Conservation (phyloP, 2,888 invertebrate species). For the Panorpa germanica region DNA sequence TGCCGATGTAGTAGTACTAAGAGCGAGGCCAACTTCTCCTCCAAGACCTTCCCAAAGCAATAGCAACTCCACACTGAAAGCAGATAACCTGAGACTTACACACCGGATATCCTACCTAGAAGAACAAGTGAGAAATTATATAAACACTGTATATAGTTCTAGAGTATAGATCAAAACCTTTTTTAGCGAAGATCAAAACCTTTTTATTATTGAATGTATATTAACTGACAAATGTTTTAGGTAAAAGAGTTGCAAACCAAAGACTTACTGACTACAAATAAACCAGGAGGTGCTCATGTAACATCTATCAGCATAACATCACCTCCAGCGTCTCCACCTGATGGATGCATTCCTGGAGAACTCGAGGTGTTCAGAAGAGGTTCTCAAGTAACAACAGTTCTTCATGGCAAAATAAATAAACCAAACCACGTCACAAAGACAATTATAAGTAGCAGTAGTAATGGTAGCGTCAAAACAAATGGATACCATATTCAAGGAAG, state of each 20-base stretch:
- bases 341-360: too few relatives aligned
- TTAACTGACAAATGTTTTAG: too few relatives aligned
- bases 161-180: too few relatives aligned
- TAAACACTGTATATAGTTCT: too few relatives aligned
- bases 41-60: slow-evolving; percentile 22
- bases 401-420: slow-evolving; percentile 27
- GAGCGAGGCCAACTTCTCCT: slow-evolving; percentile 18
- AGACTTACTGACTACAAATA: slow-evolving; percentile 32
- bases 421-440: slow-evolving; percentile 7
- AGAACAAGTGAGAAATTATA: too few relatives aligned
- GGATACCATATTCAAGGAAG: slow-evolving; percentile 9
- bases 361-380: slow-evolving; percentile 59
- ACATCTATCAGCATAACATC: slow-evolving; percentile 53
- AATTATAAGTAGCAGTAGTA: slow-evolving; percentile 1
- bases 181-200: too few relatives aligned
- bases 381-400: slow-evolving; percentile 56
- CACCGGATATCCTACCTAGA: slow-evolving; percentile 80
- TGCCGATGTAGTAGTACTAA: slow-evolving; percentile 22
- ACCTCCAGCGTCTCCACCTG: slow-evolving; percentile 29
- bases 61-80: slow-evolving; percentile 31
- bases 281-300: slow-evolving; percentile 44
- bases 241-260: too few relatives aligned
- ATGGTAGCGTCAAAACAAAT: slow-evolving; percentile 2
- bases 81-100: slow-evolving; percentile 67
- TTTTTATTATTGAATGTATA: too few relatives aligned